Evolutionary conservation across 64 coral and sea anemone genomes (phyloP).

Genomic region (Montipora foliosa): DNA sequence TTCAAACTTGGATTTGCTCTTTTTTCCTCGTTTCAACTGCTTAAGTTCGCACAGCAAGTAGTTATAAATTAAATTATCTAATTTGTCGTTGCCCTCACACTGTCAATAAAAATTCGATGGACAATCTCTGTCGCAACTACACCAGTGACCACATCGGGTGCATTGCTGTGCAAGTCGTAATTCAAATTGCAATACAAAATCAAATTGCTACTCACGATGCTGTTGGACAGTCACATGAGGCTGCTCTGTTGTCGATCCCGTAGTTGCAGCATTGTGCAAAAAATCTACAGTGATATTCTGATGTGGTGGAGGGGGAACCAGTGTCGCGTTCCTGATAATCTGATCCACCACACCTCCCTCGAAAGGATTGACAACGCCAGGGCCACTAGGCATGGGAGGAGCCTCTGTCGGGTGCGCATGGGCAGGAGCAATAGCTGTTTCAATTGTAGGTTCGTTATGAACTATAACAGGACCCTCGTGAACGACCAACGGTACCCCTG

Average conservation of each 20-base stretch:
- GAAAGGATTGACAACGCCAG: slow-evolving; percentile 43
- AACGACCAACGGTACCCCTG: not conserved
- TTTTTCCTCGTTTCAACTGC: no score
- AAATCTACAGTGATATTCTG: slow-evolving; percentile 48
- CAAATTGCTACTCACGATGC: slow-evolving; percentile 22
- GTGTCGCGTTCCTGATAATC: slow-evolving; percentile 26
- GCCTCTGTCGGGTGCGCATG: slow-evolving; percentile 13
- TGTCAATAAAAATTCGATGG: no score
- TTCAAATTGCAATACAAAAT: not conserved
- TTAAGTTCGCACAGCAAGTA: no score
- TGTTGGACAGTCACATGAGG: slow-evolving; percentile 39
- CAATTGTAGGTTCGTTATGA: not conserved
- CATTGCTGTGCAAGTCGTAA: not conserved
- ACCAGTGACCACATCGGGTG: no score
- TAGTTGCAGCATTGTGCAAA: not conserved
- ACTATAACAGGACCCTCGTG: slow-evolving; percentile 3
- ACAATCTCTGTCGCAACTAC: no score
- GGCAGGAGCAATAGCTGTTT: not conserved
- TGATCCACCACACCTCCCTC: slow-evolving; percentile 35
- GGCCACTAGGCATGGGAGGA: slow-evolving; percentile 31
- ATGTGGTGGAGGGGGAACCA: not conserved
- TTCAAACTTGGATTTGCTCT: no score
- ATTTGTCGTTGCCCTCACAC: no score
- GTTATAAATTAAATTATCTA: no score
- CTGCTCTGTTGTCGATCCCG: not conserved